Percentiles rank a stretch among this genome's conserved stretches.
Conservation (phyloP, 1,140 invertebrate genomes). For the Palaemon carinicauda region DNA sequence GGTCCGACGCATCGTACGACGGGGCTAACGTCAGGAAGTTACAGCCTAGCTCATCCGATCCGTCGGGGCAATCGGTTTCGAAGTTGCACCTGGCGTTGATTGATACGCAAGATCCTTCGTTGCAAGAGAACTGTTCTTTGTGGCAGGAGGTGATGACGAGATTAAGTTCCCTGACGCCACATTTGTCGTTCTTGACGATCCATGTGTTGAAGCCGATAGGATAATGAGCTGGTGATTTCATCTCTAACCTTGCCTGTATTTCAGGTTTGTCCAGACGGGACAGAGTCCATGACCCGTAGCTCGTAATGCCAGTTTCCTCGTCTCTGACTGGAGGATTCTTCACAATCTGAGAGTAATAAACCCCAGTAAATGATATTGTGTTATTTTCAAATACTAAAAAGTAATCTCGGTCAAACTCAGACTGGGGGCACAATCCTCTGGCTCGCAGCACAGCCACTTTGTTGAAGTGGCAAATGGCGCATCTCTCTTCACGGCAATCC, state of each 20-base stretch:
- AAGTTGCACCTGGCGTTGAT: constrained; percentile 83
- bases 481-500: background rate
- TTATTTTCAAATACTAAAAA: background rate
- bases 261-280: background rate
- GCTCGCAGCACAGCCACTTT: background rate
- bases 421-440: background rate
- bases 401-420: background rate
- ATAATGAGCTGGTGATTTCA: background rate
- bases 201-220: background rate
- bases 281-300: background rate
- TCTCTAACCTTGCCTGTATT: background rate
- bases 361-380: background rate
- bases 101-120: constrained; percentile 75
- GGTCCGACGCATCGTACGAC: background rate
- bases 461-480: background rate
- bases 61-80: constrained; percentile 82
- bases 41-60: constrained; percentile 81
- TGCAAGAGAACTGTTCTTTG: background rate
- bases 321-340: background rate
- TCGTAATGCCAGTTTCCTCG: background rate
- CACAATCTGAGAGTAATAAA: background rate
- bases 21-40: background rate
- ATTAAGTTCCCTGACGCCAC: background rate
- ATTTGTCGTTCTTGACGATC: background rate
- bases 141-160: background rate